Percentiles rank a stretch among this genome's conserved stretches.
These are phyloP conservation scores for Babylonia areolata DNA, from an alignment of 1,140 invertebrate species.

Conservation along the genomic window DNA sequence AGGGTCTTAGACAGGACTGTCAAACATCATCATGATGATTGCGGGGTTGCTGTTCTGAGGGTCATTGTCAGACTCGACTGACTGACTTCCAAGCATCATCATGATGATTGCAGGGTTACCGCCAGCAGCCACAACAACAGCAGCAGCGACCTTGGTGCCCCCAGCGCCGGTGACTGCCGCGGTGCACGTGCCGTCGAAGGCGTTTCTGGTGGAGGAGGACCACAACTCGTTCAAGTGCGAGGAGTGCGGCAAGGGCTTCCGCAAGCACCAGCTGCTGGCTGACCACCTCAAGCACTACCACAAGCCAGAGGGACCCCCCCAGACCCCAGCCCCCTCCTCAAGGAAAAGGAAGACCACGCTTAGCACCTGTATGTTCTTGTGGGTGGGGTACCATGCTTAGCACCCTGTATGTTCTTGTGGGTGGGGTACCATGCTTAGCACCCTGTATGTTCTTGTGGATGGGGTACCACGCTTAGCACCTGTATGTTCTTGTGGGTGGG, in stretches of 20 bases:
- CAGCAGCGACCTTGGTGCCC: background rate
- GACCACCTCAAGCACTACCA: slow-evolving; percentile 76
- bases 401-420: no score
- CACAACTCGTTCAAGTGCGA: slow-evolving; percentile 82
- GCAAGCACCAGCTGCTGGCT: slow-evolving; percentile 89
- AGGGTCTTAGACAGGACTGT: no score
- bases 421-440: no score
- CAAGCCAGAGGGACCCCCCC: slow-evolving; percentile 36
- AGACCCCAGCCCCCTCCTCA: slow-evolving; percentile 32
- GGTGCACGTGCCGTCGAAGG: slow-evolving; percentile 66
- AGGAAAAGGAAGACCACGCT: slow-evolving; percentile 66
- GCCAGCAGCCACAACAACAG: background rate
- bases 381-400: no score
- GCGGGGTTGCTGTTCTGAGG: no score
- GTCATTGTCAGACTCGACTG: background rate
- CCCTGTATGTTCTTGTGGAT: no score
- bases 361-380: slow-evolving; percentile 66
- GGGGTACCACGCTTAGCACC: no score
- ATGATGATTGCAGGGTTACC: background rate
- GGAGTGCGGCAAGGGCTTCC: slow-evolving; percentile 89
- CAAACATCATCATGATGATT: no score
- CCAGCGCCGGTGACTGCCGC: background rate
- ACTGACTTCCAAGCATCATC: no score
- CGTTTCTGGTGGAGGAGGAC: slow-evolving; percentile 74
- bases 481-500: no score